Evolutionary conservation across 2,797 vertebrate genomes (phyloP).

Genomic region (Anolis apletophallus): DNA sequence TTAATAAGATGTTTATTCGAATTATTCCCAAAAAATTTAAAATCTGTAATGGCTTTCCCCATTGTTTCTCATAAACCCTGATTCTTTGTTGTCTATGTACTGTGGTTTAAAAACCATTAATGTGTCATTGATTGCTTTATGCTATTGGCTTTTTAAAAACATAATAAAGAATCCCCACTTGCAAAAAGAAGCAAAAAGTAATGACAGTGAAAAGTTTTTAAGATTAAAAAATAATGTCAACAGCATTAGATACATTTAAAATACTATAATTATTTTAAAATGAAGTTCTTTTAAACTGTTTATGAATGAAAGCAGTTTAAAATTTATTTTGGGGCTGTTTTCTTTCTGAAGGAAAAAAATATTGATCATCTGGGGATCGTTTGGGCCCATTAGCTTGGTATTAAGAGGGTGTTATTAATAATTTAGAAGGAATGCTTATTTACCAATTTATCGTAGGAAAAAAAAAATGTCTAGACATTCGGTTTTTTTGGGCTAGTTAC

Average conservation of each 20-base stretch:
- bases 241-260: constrained; percentile 12
- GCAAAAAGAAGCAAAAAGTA: constrained; percentile 37
- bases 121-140: constrained; percentile 41
- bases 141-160: constrained; percentile 44
- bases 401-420: neutral
- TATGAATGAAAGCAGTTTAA: neutral
- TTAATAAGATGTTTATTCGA: constrained; percentile 1
- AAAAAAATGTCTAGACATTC: neutral
- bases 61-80: neutral
- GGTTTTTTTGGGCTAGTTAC: constrained; percentile 9
- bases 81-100: constrained; percentile 24
- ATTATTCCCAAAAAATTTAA: neutral
- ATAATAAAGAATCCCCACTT: constrained; percentile 39
- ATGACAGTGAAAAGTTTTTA: constrained; percentile 30
- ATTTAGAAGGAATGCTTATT: neutral
- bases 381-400: constrained; percentile 8
- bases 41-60: constrained; percentile 13
- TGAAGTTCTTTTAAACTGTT: constrained; percentile 10
- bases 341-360: neutral
- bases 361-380: constrained; percentile 8
- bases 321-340: neutral
- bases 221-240: constrained; percentile 17
- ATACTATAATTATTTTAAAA: constrained; percentile 7
- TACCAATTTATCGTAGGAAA: neutral
- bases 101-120: constrained; percentile 30